Base-by-base conservation (phyloP, 2,113 vertebrate genomes). In the Cavia aperea region DNA sequence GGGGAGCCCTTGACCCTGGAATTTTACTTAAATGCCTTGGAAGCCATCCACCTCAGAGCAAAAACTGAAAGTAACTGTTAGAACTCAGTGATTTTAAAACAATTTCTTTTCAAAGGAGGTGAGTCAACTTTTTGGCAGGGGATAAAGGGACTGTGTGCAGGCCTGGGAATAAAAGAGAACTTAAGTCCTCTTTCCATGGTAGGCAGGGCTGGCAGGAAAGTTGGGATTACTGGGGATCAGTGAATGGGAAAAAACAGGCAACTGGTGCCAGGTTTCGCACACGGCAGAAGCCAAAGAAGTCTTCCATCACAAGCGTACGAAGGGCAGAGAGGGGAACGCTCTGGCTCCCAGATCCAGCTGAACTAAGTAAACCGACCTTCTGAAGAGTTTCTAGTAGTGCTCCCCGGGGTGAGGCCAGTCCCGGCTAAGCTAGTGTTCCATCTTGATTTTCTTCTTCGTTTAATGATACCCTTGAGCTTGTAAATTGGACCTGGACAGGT, bases 61-160 rank as follows among this genome's bases (percentile, higher is more conserved):
- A 94, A 94, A 81, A 77, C 91, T 94, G 70, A 95, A 96, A 93
- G 72, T 78, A 95, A 56, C 86, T 88, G 0, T 82, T 75, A 72
- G 84, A 89, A 73, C 36, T 79, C 84, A 84, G 43, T 83, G 87
- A 84, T 85, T 95, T 93, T 15, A 24, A 54, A 93, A 93, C 49
- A 26, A 58, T 66, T 88, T 96, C 73, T 90, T 95, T 87, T 86
- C 84, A 89, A 75, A 89, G 89, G 62, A 85, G 65, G 56, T 21
- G 18, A 54, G 39, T 63, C 72, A 87, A 70, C 5, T 85, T 49
- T 70, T 70, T 77, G 86, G 81, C 39, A 62, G 51, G 43, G 39
- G 79, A 93, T 81, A 60, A 94, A 94, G 91, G 70, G 56, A 91
- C 72, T 88, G 46, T 29, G 43, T 51, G 7, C 63, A 56, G 70